phyloP scores from a whole-genome alignment of 2,113 vertebrate species.

The Felis chaus region DNA sequence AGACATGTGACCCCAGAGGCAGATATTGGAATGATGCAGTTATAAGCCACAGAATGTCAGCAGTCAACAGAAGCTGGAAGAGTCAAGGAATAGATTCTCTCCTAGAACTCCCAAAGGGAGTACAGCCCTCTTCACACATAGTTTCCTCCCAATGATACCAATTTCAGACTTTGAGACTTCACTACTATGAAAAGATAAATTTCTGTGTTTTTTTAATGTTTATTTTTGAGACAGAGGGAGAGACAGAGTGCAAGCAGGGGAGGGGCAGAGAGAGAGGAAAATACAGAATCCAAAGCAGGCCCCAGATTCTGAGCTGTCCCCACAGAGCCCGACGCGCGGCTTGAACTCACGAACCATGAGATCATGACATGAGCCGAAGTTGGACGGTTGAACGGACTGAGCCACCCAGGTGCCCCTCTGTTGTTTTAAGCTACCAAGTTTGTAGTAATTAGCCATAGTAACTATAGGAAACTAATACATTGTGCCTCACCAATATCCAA shows the following conservation, averaged over 20 bases:
- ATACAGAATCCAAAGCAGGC: no score
- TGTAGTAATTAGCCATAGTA: not conserved
- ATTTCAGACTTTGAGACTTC: not conserved
- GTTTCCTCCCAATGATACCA: not conserved
- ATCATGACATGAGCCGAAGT: no score
- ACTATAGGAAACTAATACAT: not conserved
- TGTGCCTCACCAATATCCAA: not conserved
- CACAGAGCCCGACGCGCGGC: rapidly evolving
- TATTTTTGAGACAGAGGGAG: no score
- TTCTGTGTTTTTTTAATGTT: no score
- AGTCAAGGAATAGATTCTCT: not conserved
- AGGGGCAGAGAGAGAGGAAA: no score
- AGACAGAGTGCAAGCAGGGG: no score
- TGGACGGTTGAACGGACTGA: no score
- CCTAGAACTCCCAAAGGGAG: no score
- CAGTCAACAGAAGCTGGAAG: not conserved
- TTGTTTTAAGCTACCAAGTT: not conserved
- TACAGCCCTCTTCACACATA: not conserved
- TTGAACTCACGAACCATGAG: no score
- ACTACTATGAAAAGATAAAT: not conserved
- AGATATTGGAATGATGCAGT: not conserved
- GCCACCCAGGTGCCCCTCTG: no score
- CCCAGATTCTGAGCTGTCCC: no score
- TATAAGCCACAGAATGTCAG: not conserved
- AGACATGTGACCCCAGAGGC: not conserved